Percentiles rank a stretch among this genome's conserved stretches.
Evolutionary conservation across 2,113 vertebrate species (phyloP).

Genomic region (Pollimyrus isidori): DNA sequence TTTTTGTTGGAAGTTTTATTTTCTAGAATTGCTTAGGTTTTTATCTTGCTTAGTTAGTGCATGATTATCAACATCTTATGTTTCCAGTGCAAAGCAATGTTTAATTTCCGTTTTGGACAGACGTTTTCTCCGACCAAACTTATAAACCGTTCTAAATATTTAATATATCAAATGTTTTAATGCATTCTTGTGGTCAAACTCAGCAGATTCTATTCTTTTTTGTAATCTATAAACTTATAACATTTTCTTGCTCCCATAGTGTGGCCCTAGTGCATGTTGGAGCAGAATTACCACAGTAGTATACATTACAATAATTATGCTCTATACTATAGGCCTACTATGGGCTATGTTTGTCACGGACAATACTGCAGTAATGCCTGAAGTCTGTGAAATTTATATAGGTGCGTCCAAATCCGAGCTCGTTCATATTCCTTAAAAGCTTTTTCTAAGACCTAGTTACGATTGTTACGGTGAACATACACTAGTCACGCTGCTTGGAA

Average conservation of each 20-base stretch:
- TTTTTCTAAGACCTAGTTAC: background rate
- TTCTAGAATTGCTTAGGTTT: background rate
- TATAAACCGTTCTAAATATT: background rate
- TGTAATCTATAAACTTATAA: background rate
- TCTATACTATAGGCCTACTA: background rate
- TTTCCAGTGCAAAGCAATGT: no score
- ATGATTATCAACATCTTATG: no score
- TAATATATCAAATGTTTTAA: background rate
- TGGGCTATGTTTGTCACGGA: background rate
- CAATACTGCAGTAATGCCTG: background rate
- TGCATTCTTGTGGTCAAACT: background rate
- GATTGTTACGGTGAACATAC: background rate
- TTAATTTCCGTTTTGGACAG: no score
- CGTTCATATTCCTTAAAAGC: background rate
- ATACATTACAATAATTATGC: background rate
- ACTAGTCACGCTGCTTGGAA: background rate
- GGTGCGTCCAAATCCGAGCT: background rate
- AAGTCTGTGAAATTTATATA: background rate
- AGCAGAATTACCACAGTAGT: background rate
- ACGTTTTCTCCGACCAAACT: no score
- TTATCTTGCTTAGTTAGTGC: background rate
- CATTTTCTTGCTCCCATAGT: background rate
- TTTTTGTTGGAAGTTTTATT: background rate
- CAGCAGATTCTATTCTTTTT: background rate
- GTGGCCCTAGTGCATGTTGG: background rate